These are phyloP conservation scores for Carettochelys insculpta DNA, from an alignment of 2,113 vertebrate species.

Conservation along the genomic window DNA sequence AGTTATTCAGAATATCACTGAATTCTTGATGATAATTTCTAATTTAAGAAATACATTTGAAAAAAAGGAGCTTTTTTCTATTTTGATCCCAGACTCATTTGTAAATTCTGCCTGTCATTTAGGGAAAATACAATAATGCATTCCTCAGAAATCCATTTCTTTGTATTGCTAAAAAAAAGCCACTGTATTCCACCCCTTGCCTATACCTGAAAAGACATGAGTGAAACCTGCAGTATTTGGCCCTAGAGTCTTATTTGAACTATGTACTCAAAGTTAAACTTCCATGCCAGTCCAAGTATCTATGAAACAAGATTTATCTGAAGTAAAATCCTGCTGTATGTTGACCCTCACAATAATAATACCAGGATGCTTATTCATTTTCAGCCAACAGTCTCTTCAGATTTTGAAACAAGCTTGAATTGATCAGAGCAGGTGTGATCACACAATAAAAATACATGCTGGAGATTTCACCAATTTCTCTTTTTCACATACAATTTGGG, in stretches of 20 bases:
- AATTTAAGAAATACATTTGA: background rate
- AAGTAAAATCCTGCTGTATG: background rate
- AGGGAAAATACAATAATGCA: background rate
- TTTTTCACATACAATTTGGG: background rate
- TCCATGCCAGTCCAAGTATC: background rate
- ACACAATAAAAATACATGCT: background rate
- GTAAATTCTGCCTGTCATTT: background rate
- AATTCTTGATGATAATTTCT: background rate
- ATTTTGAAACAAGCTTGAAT: background rate
- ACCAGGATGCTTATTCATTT: constrained; percentile 2
- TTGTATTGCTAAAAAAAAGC: background rate
- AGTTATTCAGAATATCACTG: background rate
- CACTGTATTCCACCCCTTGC: background rate
- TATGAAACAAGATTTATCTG: constrained; percentile 28
- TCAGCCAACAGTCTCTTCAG: background rate
- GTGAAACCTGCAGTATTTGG: background rate
- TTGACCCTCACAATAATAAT: constrained; percentile 25
- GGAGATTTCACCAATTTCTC: background rate
- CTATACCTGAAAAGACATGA: background rate
- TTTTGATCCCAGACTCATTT: background rate
- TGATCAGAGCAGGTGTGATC: background rate
- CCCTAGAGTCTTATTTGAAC: background rate
- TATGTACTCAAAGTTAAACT: background rate
- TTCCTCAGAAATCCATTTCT: background rate
- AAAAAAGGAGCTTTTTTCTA: background rate